Conservation (phyloP, 2,888 invertebrate species). For the Deroplatys truncata region DNA sequence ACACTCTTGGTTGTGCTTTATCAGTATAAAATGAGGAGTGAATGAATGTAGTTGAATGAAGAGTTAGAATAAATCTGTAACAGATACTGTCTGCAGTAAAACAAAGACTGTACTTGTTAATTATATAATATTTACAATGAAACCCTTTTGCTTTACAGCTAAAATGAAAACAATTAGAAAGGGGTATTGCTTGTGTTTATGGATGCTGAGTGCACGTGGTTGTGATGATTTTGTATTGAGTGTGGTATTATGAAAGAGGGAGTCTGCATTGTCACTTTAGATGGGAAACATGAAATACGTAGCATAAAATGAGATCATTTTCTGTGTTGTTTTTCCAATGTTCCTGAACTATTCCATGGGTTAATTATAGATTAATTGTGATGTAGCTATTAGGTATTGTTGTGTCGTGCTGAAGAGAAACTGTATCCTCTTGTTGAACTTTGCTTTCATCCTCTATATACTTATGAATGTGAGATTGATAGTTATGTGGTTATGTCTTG, state of each 20-base stretch:
- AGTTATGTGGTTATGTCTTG: neutral
- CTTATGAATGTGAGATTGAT: slow-evolving; percentile 3
- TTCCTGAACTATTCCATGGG: slow-evolving; percentile 9
- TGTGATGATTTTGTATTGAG: neutral
- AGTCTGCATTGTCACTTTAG: neutral
- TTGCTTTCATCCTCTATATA: neutral
- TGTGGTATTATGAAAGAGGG: neutral
- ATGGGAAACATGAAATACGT: neutral
- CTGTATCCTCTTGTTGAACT: neutral
- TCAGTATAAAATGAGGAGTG: neutral
- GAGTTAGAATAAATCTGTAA: neutral
- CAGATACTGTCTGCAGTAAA: neutral
- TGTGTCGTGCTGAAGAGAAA: neutral
- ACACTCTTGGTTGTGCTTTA: slow-evolving; percentile 11
- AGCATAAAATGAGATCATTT: neutral
- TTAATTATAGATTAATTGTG: slow-evolving; percentile 10
- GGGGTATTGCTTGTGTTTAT: neutral
- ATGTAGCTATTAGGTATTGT: neutral
- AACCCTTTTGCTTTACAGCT: neutral
- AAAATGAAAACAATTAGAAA: neutral
- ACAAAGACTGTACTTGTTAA: slow-evolving; percentile 2
- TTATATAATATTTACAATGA: neutral
- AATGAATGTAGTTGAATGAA: neutral
- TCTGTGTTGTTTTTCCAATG: slow-evolving; percentile 2
- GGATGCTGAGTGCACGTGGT: neutral